These are phyloP conservation scores for Rousettus madagascariensis DNA, from an alignment of 2,797 vertebrate genomes.

Conservation along the genomic window DNA sequence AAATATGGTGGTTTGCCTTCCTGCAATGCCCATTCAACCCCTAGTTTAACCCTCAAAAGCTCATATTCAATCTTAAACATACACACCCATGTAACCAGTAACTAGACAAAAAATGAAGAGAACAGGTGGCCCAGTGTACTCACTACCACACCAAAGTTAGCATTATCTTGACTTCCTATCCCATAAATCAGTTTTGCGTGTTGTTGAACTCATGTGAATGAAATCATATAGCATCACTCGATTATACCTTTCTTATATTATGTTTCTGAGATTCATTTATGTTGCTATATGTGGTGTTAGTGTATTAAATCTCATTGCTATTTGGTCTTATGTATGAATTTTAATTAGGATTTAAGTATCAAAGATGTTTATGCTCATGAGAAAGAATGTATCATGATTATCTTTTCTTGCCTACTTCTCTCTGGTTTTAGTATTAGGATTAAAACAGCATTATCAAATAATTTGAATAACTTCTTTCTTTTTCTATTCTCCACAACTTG, in stretches of 20 bases:
- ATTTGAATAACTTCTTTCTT: background rate
- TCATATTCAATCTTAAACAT: background rate
- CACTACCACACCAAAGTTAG: background rate
- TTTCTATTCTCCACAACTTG: background rate
- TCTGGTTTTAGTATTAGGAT: background rate
- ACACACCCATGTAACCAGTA: background rate
- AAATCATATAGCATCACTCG: background rate
- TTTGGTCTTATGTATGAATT: background rate
- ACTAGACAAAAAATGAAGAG: background rate
- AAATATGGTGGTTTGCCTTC: background rate
- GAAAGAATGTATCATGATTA: background rate
- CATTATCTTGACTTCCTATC: background rate
- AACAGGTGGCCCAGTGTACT: background rate
- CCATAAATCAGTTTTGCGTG: background rate
- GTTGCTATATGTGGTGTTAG: background rate
- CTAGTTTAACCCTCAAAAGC: background rate
- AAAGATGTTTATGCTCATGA: background rate
- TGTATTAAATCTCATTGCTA: background rate
- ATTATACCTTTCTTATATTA: background rate
- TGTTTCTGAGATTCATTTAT: background rate
- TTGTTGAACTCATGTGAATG: background rate
- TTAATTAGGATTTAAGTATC: background rate
- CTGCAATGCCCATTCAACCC: background rate
- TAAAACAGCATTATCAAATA: background rate
- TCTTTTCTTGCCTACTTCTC: background rate